These are phyloP conservation scores for Andrena flavipes DNA, from an alignment of 2,888 invertebrate species.

Conservation along the genomic window DNA sequence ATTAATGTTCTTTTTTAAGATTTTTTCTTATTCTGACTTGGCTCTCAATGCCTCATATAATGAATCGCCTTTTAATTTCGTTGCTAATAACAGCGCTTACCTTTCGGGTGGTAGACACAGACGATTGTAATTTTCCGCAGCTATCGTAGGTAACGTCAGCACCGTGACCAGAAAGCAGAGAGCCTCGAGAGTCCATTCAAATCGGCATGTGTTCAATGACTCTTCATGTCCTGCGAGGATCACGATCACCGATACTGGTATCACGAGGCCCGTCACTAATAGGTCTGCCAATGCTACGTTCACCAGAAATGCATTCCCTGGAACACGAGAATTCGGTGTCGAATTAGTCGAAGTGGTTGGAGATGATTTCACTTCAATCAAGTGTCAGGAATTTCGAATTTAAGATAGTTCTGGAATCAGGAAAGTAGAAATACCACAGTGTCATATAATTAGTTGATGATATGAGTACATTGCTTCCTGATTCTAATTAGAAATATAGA, in stretches of 20 bases:
- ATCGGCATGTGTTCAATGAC: conserved; percentile 87
- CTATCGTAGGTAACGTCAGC: conserved; percentile 88
- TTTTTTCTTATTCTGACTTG: no score
- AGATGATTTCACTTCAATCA: no score
- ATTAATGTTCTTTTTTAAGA: no score
- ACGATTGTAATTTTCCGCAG: conserved; percentile 89
- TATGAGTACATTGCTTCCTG: no score
- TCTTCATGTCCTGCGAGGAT: conserved; percentile 88
- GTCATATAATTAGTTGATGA: no score
- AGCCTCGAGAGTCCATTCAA: conserved; percentile 89
- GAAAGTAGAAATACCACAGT: no score
- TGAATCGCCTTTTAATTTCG: not conserved
- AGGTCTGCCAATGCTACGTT: conserved; percentile 91
- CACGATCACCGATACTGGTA: conserved; percentile 90
- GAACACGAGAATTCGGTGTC: conserved; percentile 26
- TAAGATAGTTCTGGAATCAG: no score
- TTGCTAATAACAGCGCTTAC: conserved; percentile 65
- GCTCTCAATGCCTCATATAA: not conserved
- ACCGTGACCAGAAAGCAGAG: conserved; percentile 89
- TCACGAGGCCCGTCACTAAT: conserved; percentile 89
- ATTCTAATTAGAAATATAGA: no score
- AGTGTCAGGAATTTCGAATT: no score
- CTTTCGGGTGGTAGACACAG: conserved; percentile 87
- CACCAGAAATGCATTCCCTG: conserved; percentile 90
- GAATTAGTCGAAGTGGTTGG: not conserved